phyloP scores from a whole-genome alignment of 2,797 vertebrate genomes.

The Sus cebifrons region DNA sequence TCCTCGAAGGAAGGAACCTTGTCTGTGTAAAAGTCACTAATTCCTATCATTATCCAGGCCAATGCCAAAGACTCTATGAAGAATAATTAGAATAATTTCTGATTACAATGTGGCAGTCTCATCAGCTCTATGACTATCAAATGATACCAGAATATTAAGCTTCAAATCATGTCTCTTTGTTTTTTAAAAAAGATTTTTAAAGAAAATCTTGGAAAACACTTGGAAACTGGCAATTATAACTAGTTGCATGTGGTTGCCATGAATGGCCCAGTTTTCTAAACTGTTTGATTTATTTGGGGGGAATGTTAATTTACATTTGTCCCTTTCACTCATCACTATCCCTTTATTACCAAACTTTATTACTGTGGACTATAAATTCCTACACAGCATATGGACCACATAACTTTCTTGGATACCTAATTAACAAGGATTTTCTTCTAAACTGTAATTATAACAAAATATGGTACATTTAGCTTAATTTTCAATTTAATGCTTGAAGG shows the following conservation, averaged over 20 bases:
- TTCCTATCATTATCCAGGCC: conserved; percentile 14
- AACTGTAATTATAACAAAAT: conserved; percentile 84
- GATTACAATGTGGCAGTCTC: conserved; percentile 18
- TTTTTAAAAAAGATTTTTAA: conserved; percentile 66
- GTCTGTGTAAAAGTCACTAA: conserved; percentile 47
- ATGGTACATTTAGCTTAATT: conserved; percentile 84
- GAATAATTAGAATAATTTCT: conserved; percentile 48
- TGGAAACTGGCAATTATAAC: conserved; percentile 78
- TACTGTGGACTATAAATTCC: conserved; percentile 80
- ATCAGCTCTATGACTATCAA: conserved; percentile 25
- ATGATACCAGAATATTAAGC: conserved; percentile 43
- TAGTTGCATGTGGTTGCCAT: conserved; percentile 81
- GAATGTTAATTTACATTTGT: conserved; percentile 84
- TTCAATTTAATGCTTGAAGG: conserved; percentile 86
- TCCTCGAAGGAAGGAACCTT: conserved; percentile 43
- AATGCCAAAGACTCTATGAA: conserved; percentile 6
- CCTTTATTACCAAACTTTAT: conserved; percentile 82
- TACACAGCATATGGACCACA: conserved; percentile 83
- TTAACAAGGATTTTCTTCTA: conserved; percentile 79
- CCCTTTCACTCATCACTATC: conserved; percentile 83
- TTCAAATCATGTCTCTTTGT: conserved; percentile 63
- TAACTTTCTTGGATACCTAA: conserved; percentile 85
- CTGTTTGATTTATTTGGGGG: conserved; percentile 77
- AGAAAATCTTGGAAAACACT: background rate
- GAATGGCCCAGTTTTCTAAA: conserved; percentile 75